phyloP scores from a whole-genome alignment of 2,113 vertebrate species.

The Mobula hypostoma region DNA sequence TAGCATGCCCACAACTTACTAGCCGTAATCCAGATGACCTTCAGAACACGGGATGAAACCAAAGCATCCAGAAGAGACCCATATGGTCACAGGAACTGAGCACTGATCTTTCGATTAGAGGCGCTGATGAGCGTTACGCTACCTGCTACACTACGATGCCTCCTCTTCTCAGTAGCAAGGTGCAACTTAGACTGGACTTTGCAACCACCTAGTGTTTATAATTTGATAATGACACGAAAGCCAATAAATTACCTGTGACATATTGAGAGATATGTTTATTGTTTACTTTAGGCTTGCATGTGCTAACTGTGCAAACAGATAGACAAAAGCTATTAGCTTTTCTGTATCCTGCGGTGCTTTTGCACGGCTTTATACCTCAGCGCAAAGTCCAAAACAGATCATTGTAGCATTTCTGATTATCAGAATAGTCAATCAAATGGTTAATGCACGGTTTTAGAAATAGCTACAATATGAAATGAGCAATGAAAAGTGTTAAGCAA shows the following conservation, averaged over 20 bases:
- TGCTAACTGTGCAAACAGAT: not conserved
- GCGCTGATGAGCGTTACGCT: too few species aligned
- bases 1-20: too few species aligned
- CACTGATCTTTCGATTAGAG: too few species aligned
- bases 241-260: slow-evolving; percentile 8
- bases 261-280: not conserved
- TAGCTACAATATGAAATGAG: not conserved
- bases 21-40: too few species aligned
- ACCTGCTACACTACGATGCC: too few species aligned
- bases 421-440: not conserved
- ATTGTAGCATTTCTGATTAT: not conserved
- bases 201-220: not conserved
- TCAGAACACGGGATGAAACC: too few species aligned
- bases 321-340: not conserved
- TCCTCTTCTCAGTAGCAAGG: not conserved
- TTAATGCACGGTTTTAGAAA: not conserved
- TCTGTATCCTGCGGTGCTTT: not conserved
- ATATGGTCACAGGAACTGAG: too few species aligned
- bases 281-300: not conserved
- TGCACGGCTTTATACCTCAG: not conserved
- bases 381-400: not conserved
- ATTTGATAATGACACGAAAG: slow-evolving; percentile 18
- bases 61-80: too few species aligned
- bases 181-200: slow-evolving; percentile 26
- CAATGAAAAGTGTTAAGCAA: not conserved